Evolutionary conservation across 2,888 invertebrate species (phyloP), one percentile per base, ranked within the genome.

Genomic region (Sturmia bella): DNA sequence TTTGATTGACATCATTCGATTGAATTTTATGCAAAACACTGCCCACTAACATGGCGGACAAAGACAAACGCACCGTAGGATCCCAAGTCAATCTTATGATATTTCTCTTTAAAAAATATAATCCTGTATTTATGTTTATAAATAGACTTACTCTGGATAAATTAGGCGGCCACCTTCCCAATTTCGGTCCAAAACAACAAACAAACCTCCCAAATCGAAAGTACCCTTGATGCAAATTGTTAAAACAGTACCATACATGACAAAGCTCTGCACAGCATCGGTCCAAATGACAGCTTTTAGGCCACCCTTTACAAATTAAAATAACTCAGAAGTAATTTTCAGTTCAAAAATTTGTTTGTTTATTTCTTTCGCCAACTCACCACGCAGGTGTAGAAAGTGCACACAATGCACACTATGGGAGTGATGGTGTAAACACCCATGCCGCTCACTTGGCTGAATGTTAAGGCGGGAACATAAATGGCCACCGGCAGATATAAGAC

Each of bases 361-460:
- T 27, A 12, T 39, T 39, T 13, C 2, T 11, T 4, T 2, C 19
- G 32, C 7, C 41, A 54, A 95, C 87, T 96, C 95, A 92, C 97
- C 96, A 85, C 96, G 80, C 97, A 96, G 0, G 98, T 98, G 91
- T 98, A 98, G 91, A 98, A 97, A 85, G 97, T 97, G 91, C 95
- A 85, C 93, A 90, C 89, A 43, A 95, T 91, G 89, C 96, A 96
- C 2, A 97, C 95, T 48, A 96, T 93, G 2, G 96, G 95, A 1
- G 97, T 96, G 17, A 96, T 94, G 43, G 95, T 91, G 89, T 96
- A 96, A 45, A 96, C 93, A 86, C 95, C 94, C 11, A 97, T 93
- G 61, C 96, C 97, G 81, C 89, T 88, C 4, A 91, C 90, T 93
- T 95, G 95, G 91, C 95, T 95, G 87, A 95, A 95, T 32, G 95